Base-by-base conservation (phyloP, 2,797 vertebrate species). In the Tiaroga cobitis region DNA sequence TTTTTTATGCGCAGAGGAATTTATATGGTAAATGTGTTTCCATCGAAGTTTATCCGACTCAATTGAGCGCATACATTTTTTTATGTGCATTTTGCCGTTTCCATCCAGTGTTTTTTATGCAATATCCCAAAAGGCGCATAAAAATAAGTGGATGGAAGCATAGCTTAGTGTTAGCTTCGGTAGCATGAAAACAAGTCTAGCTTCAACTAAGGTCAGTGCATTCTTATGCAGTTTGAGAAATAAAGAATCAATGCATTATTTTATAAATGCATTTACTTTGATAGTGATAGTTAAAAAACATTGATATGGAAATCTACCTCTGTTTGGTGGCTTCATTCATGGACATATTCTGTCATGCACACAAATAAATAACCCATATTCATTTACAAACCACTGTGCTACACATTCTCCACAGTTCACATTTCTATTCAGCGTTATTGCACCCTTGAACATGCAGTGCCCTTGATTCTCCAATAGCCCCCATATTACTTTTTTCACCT, bases 241-340 rank as follows among this genome's bases (percentile, higher is more conserved):
- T 61, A 26, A 78, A 63, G 3, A 61, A 26, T 41, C 37, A 41
- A 59, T 76, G 51, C 59, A 21, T 39, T n/a, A 59, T 56, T 56
- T 76, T 76, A 37, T 54, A 56, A 37, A 7, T 5, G 51, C 6
- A 16, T 41, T 41, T n/a, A 61, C 37, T 19, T 41, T 41, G 75
- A 77, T 18, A 59, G 8, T 5, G 24, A 61, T 11, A 9, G 41
- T 26, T 26, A 76, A 39, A 34, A 29, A 37, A 46, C 68, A 59
- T 19, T 1, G 10, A 56, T 51, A n/a, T 26, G 6, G 15, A 65
- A 32, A 34, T 61, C 74, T 18, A 43, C 9, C 26, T 56, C 32
- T 24, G 24, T 46, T n/a, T 10, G 41, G 34, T 15, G 2, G 43
- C n/a, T 63, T 73, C 54, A 90, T 84, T 89, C 84, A 75, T 34